Conservation (phyloP, 2,888 invertebrate genomes). For the Polyommatus icarus region DNA sequence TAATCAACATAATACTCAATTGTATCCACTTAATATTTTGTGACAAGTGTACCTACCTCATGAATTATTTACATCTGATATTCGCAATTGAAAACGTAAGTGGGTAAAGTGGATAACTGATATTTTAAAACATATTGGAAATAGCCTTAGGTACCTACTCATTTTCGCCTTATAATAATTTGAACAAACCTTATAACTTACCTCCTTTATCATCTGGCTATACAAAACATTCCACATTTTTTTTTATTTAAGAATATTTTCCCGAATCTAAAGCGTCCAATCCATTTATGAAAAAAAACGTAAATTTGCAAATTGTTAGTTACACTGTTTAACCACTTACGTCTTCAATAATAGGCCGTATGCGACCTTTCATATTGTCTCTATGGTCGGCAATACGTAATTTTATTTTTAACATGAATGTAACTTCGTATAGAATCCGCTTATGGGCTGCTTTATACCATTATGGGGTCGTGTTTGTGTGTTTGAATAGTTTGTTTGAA, state of each 20-base stretch:
- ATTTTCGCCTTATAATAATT: no score
- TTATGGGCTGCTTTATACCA: neutral
- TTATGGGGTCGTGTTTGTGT: neutral
- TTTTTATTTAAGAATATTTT: no score
- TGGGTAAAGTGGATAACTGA: no score
- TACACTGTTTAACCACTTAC: no score
- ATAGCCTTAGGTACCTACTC: no score
- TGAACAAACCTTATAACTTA: no score
- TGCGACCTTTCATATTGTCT: conserved; percentile 15
- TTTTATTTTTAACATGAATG: conserved; percentile 17
- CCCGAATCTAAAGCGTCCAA: no score
- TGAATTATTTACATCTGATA: conserved; percentile 35
- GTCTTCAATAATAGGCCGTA: conserved; percentile 1
- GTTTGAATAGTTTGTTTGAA: neutral
- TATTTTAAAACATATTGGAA: no score
- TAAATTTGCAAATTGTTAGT: no score
- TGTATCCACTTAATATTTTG: conserved; percentile 64
- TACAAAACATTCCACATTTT: no score
- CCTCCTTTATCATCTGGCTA: no score
- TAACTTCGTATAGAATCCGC: neutral
- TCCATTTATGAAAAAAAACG: no score
- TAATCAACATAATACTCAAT: conserved; percentile 72
- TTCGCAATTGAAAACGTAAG: conserved; percentile 6
- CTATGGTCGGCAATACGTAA: conserved; percentile 13
- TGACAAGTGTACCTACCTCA: conserved; percentile 59